phyloP scores from a whole-genome alignment of 2,113 vertebrate species.

The Piaya cayana region DNA sequence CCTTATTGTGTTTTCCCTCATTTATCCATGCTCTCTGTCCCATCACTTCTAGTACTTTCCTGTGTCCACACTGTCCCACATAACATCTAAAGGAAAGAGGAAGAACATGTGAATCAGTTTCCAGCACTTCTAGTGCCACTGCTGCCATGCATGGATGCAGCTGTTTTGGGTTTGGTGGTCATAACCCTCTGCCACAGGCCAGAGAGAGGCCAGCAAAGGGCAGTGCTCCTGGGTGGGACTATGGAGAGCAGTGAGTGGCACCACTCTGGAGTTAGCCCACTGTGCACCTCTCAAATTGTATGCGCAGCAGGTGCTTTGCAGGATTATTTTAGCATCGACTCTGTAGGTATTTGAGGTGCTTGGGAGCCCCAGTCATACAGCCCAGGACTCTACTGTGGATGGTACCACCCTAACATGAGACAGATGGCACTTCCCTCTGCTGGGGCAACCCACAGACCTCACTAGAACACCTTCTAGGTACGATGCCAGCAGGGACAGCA shows the following conservation, averaged over 20 bases:
- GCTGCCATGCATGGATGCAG: accelerated
- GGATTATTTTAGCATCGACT: not conserved
- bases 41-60: not conserved
- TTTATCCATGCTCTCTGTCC: not conserved
- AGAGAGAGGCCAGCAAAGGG: too few relatives aligned
- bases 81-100: not conserved
- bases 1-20: not conserved
- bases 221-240: not conserved
- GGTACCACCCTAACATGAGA: too few relatives aligned
- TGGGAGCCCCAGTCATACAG: not conserved
- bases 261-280: not conserved
- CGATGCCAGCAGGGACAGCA: too few relatives aligned
- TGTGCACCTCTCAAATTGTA: too few relatives aligned
- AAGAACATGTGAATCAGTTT: not conserved
- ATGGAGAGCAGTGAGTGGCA: accelerated
- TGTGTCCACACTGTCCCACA: not conserved
- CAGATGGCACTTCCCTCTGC: too few relatives aligned
- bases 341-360: too few relatives aligned
- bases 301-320: not conserved
- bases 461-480: too few relatives aligned
- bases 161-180: accelerated
- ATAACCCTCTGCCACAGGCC: not conserved
- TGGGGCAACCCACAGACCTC: accelerated
- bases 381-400: accelerated
- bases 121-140: not conserved